These are phyloP conservation scores for Fissipunctia ypsillon DNA, from an alignment of 2,888 invertebrate genomes.

Conservation along the genomic window DNA sequence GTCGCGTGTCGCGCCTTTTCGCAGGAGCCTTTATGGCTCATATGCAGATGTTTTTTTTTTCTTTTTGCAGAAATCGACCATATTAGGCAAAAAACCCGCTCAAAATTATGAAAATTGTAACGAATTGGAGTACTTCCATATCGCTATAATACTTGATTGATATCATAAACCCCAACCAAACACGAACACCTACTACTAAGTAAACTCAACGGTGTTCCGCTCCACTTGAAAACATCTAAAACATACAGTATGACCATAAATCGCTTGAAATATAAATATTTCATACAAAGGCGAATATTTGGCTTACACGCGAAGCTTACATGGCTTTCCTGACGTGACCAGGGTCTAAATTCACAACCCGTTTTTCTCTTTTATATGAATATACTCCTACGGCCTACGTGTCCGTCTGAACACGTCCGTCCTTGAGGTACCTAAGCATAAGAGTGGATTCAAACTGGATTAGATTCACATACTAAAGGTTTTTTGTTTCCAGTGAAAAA, in stretches of 20 bases:
- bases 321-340: conserved; percentile 56
- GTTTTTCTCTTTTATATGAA: conserved; percentile 40
- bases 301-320: conserved; percentile 46
- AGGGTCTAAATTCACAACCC: conserved; percentile 46
- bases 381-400: conserved; percentile 3
- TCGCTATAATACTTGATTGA: conserved; percentile 6
- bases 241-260: conserved; percentile 33
- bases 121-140: background rate
- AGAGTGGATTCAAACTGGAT: background rate
- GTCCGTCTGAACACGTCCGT: conserved; percentile 10
- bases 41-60: no score
- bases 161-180: conserved; percentile 22
- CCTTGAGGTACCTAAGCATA: conserved; percentile 15
- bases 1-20: no score
- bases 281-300: conserved; percentile 51
- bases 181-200: background rate
- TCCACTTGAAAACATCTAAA: conserved; percentile 36
- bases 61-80: no score
- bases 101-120: no score
- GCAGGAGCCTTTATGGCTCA: no score
- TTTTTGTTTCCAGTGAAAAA: background rate
- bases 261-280: conserved; percentile 57
- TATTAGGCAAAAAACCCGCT: no score
- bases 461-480: background rate
- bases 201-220: conserved; percentile 18